These are phyloP conservation scores for Rotaria magnacalcarata DNA, from an alignment of 2,888 invertebrate species.

Conservation along the genomic window DNA sequence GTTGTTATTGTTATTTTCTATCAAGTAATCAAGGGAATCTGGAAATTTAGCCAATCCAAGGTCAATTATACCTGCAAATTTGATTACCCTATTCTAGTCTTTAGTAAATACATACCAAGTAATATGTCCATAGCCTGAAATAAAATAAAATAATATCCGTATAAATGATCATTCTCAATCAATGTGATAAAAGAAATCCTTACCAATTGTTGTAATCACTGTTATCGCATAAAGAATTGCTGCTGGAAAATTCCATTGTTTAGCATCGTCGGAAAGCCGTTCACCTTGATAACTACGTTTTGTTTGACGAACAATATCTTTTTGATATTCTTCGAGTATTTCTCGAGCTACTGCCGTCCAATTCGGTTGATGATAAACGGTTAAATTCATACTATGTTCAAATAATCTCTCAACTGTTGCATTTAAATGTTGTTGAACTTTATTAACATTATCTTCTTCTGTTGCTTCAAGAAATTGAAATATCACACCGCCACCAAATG, in stretches of 20 bases:
- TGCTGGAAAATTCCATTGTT: slow-evolving; percentile 44
- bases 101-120: neutral
- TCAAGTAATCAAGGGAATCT: neutral
- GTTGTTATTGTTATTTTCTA: neutral
- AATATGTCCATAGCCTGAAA: slow-evolving; percentile 32
- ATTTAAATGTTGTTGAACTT: slow-evolving; percentile 38
- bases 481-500: slow-evolving; percentile 41
- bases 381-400: slow-evolving; percentile 39
- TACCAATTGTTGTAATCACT: slow-evolving; percentile 45
- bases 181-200: neutral
- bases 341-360: slow-evolving; percentile 27
- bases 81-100: neutral
- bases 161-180: neutral
- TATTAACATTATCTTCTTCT: slow-evolving; percentile 37
- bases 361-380: slow-evolving; percentile 40
- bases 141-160: too few relatives aligned
- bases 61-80: neutral
- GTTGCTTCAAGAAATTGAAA: slow-evolving; percentile 45
- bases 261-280: neutral
- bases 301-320: slow-evolving; percentile 38
- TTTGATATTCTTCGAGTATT: slow-evolving; percentile 43
- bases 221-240: slow-evolving; percentile 46
- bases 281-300: slow-evolving; percentile 43
- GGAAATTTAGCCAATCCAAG: neutral
- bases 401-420: slow-evolving; percentile 41